Evolutionary conservation across 2,888 invertebrate species (phyloP).

Genomic region (Leptinotarsa rubiginosa): DNA sequence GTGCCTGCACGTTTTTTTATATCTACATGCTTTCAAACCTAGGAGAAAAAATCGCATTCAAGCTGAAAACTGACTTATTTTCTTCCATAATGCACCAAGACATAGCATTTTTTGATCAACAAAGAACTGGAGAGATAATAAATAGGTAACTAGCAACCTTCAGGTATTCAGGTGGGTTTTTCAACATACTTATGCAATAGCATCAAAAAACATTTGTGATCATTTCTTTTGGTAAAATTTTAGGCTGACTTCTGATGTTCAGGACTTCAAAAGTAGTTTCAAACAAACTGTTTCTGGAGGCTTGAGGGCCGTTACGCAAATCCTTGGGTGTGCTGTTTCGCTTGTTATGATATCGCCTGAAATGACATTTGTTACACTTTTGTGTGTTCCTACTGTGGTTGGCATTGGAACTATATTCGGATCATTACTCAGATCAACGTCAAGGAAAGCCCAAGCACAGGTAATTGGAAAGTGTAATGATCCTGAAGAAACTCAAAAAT

Average conservation of each 20-base stretch:
- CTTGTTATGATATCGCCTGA: conserved; percentile 90
- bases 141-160: conserved; percentile 74
- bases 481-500: no score
- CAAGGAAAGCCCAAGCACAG: conserved; percentile 86
- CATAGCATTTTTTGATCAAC: conserved; percentile 89
- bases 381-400: conserved; percentile 89
- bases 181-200: not conserved
- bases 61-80: conserved; percentile 86
- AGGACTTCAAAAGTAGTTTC: conserved; percentile 97
- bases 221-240: not conserved
- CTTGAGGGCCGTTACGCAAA: conserved; percentile 86
- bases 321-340: conserved; percentile 81
- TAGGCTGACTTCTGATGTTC: conserved; percentile 91
- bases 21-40: conserved; percentile 88
- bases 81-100: conserved; percentile 86
- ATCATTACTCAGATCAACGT: conserved; percentile 79
- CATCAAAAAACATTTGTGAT: not conserved
- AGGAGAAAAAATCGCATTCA: conserved; percentile 88
- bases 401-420: conserved; percentile 88
- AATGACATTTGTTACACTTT: conserved; percentile 84
- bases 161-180: conserved; percentile 1
- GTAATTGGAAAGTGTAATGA: conserved; percentile 63
- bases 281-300: conserved; percentile 95
- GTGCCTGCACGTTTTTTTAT: conserved; percentile 90
- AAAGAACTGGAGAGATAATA: conserved; percentile 91